phyloP scores from a whole-genome alignment of 2,113 vertebrate genomes.

The Pelecanus crispus region DNA sequence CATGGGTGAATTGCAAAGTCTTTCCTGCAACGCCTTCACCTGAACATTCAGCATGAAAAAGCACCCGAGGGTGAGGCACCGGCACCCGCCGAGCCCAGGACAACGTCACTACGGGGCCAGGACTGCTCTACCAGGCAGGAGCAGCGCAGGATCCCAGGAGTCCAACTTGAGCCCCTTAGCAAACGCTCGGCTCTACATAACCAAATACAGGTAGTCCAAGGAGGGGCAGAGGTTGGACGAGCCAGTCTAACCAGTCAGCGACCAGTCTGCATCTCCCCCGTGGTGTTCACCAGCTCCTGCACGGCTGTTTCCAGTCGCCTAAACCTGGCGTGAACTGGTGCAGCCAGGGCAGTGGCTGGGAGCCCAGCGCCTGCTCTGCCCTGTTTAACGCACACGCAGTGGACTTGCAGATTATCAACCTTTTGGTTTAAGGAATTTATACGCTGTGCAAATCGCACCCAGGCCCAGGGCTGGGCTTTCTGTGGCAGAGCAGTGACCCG shows the following conservation, averaged over 20 bases:
- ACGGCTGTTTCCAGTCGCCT: neutral
- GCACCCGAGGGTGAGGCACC: accelerated
- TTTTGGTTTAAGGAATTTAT: accelerated
- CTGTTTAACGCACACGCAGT: accelerated
- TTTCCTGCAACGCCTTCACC: neutral
- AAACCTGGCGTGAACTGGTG: accelerated
- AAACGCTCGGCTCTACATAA: accelerated
- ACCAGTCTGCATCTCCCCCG: neutral
- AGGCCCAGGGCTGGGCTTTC: neutral
- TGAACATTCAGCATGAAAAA: accelerated
- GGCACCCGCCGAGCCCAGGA: neutral
- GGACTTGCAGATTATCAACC: neutral
- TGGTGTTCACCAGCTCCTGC: neutral
- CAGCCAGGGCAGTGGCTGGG: accelerated
- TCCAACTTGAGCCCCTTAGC: neutral
- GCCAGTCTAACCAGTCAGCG: neutral
- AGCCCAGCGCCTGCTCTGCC: neutral
- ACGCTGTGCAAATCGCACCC: accelerated
- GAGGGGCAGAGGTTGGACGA: neutral
- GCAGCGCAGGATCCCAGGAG: neutral
- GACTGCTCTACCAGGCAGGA: neutral
- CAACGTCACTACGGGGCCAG: accelerated
- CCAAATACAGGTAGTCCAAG: neutral
- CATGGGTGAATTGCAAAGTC: accelerated
- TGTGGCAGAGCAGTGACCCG: neutral